Conservation (phyloP, 2,113 vertebrate genomes). For the Campylorhamphus procurvoides region DNA sequence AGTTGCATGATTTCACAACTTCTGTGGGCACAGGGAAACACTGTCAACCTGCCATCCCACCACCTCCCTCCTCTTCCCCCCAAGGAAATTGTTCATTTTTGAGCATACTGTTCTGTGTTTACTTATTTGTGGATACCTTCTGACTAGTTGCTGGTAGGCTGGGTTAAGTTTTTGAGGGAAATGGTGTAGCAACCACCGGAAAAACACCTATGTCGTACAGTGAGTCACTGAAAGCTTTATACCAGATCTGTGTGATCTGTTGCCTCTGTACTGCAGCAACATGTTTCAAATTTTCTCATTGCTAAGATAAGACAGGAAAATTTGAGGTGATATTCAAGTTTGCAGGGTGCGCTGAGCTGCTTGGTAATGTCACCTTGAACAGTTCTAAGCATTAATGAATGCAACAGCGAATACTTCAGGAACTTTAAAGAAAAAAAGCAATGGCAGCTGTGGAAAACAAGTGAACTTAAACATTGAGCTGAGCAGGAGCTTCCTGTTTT, state of each 20-base stretch:
- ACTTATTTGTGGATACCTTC: not conserved
- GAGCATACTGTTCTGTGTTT: not conserved
- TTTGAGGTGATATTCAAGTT: not conserved
- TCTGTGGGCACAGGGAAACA: not conserved
- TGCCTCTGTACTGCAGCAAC: not conserved
- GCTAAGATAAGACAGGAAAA: not conserved
- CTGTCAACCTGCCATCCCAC: not conserved
- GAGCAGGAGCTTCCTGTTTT: not conserved
- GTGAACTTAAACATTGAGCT: not conserved
- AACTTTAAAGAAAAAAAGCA: not conserved
- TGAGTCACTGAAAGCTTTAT: not conserved
- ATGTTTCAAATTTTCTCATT: not conserved
- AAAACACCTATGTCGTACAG: not conserved
- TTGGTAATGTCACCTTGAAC: not conserved
- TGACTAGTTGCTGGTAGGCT: not conserved
- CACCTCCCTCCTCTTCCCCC: fast-evolving
- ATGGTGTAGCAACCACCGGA: not conserved
- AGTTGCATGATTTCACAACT: not conserved
- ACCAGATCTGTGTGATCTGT: not conserved
- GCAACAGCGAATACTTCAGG: not conserved
- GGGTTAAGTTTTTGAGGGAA: not conserved
- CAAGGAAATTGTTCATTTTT: not conserved
- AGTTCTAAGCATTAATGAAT: not conserved
- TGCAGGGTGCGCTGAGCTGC: not conserved
- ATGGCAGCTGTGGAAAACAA: not conserved